These are phyloP conservation scores for Aethes cnicana DNA, from an alignment of 2,888 invertebrate species.

Conservation along the genomic window DNA sequence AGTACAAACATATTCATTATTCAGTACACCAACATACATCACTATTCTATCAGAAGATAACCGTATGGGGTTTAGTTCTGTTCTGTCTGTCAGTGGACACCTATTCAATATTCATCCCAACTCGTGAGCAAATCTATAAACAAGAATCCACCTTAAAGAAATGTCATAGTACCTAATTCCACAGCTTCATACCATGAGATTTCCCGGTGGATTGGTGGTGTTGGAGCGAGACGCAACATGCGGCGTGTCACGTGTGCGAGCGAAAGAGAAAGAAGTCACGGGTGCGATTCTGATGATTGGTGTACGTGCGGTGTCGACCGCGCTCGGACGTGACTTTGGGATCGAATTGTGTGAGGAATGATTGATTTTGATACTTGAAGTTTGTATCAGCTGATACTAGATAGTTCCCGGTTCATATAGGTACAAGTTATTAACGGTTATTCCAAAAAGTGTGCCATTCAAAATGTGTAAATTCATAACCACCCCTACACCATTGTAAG, in stretches of 20 bases:
- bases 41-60: no score
- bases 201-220: conserved; percentile 70
- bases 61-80: no score
- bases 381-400: no score
- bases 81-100: no score
- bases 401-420: no score
- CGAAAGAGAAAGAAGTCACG: conserved; percentile 67
- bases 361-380: conserved; percentile 57
- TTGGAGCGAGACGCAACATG: conserved; percentile 43
- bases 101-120: conserved; percentile 26
- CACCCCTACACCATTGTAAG: no score
- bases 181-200: conserved; percentile 66
- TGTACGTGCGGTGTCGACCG: conserved; percentile 76
- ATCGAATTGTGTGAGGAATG: conserved; percentile 43
- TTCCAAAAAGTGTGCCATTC: no score
- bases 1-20: no score
- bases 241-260: conserved; percentile 31
- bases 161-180: conserved; percentile 79
- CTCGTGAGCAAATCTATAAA: conserved; percentile 25
- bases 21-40: no score
- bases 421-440: no score
- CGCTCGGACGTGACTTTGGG: conserved; percentile 72
- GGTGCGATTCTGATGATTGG: conserved; percentile 76
- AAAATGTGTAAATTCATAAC: no score
- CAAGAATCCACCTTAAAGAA: conserved; percentile 66